phyloP scores from a whole-genome alignment of 2,888 invertebrate species.

The Cataglyphis altisquamis region DNA sequence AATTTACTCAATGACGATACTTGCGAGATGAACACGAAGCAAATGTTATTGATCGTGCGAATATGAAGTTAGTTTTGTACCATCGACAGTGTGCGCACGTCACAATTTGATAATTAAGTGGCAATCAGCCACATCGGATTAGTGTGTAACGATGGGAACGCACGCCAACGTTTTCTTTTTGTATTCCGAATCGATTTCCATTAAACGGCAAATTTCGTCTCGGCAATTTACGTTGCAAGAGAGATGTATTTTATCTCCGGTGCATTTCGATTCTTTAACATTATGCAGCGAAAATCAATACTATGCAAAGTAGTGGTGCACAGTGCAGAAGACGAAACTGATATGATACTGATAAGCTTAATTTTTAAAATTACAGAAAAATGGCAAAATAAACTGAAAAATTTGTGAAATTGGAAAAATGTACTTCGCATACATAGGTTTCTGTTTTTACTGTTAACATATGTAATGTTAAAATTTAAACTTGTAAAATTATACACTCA shows the following conservation, averaged over 20 bases:
- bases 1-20: slow-evolving; percentile 16
- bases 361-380: neutral
- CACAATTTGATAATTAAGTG: slow-evolving; percentile 53
- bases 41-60: slow-evolving; percentile 27
- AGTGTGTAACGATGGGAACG: slow-evolving; percentile 43
- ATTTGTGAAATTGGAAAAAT: neutral
- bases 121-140: slow-evolving; percentile 49
- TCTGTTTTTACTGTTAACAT: neutral
- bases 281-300: slow-evolving; percentile 23
- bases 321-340: slow-evolving; percentile 1
- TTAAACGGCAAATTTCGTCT: slow-evolving; percentile 42
- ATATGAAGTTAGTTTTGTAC: slow-evolving; percentile 45
- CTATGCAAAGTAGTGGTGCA: neutral
- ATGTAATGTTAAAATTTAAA: neutral
- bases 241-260: slow-evolving; percentile 23
- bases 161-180: slow-evolving; percentile 30
- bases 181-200: slow-evolving; percentile 43
- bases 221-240: slow-evolving; percentile 26
- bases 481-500: neutral
- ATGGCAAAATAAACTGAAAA: neutral
- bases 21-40: slow-evolving; percentile 27
- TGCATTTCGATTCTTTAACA: slow-evolving; percentile 34
- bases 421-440: neutral
- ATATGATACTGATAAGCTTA: neutral
- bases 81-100: slow-evolving; percentile 44